Percentiles rank a stretch among this genome's conserved stretches.
phyloP scores from a whole-genome alignment of 2,888 invertebrate species.

The Teleogryllus oceanicus region DNA sequence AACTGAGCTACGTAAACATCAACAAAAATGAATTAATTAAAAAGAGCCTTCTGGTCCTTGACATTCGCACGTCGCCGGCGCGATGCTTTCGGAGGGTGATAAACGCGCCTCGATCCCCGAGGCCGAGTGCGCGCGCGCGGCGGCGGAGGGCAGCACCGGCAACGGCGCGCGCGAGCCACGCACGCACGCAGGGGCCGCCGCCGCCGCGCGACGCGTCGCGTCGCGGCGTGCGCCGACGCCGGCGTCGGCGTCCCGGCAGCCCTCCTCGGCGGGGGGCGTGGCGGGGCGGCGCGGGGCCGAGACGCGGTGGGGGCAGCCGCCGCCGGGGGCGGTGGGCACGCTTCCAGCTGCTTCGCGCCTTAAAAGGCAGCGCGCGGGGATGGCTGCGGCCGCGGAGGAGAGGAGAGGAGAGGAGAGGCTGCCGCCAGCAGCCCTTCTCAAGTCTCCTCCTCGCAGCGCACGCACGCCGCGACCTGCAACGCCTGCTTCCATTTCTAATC shows the following conservation, averaged over 20 bases:
- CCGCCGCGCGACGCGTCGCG: background rate
- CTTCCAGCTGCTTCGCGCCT: constrained; percentile 11
- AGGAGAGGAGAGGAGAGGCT: constrained; percentile 23
- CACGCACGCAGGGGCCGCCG: background rate
- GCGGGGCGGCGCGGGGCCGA: background rate
- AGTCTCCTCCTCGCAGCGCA: constrained; percentile 11
- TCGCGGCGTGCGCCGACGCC: background rate
- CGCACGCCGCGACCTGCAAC: background rate
- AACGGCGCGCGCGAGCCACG: background rate
- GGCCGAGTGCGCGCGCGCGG: background rate
- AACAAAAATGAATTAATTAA: too few relatives aligned
- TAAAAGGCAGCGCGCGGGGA: background rate
- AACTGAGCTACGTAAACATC: too few relatives aligned
- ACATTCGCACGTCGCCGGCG: background rate
- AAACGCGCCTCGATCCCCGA: background rate
- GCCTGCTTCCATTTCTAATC: too few relatives aligned
- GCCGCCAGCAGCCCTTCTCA: constrained; percentile 26
- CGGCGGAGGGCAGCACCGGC: background rate
- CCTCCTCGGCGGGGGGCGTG: background rate
- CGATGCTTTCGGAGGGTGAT: background rate
- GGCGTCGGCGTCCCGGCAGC: background rate
- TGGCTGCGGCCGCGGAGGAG: background rate
- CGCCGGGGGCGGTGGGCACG: background rate
- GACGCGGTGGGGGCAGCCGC: background rate
- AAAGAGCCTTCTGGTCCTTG: background rate